phyloP scores from a whole-genome alignment of 2,888 invertebrate species.

The Priocnemis perturbator region DNA sequence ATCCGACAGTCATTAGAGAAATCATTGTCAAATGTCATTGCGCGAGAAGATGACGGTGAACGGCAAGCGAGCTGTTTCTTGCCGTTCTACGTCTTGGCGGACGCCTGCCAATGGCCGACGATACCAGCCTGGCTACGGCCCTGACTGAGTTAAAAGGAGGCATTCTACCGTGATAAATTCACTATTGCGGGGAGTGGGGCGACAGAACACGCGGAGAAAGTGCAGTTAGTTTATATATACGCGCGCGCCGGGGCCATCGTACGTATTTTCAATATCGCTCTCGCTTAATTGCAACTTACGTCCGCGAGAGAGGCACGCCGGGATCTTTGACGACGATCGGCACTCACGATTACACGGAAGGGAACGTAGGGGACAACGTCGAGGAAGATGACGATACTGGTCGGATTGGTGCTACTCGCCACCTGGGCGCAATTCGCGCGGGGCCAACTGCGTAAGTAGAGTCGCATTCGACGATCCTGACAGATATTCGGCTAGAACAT shows the following conservation, averaged over 20 bases:
- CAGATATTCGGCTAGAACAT: no score
- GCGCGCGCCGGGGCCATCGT: slow-evolving; percentile 60
- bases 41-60: no score
- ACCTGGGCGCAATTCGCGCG: slow-evolving; percentile 36
- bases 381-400: slow-evolving; percentile 39
- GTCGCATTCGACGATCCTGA: not conserved
- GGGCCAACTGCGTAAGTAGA: slow-evolving; percentile 59
- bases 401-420: slow-evolving; percentile 45
- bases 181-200: slow-evolving; percentile 62
- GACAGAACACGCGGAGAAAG: slow-evolving; percentile 67
- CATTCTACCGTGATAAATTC: slow-evolving; percentile 72
- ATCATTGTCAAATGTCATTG: no score
- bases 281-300: slow-evolving; percentile 56
- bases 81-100: no score
- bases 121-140: slow-evolving; percentile 63
- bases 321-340: no score
- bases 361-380: no score
- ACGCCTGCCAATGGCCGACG: no score
- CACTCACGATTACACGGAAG: no score
- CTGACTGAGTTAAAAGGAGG: slow-evolving; percentile 70
- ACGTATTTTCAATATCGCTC: slow-evolving; percentile 69
- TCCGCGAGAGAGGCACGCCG: not conserved
- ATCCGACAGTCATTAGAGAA: no score
- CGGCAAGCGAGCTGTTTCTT: no score
- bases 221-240: slow-evolving; percentile 73